phyloP scores from a whole-genome alignment of 2,113 vertebrate genomes.

The Psettodes erumei region DNA sequence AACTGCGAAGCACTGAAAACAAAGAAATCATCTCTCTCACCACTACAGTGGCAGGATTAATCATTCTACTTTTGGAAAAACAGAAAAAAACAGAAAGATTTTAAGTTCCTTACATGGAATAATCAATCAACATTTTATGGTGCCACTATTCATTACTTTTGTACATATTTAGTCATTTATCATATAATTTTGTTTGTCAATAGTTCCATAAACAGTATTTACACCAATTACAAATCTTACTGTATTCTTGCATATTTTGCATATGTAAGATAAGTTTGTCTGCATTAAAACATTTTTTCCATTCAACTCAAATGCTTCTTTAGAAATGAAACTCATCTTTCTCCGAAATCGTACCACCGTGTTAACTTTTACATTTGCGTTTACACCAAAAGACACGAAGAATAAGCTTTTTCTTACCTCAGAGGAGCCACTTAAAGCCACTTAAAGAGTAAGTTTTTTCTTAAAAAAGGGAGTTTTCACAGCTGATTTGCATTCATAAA shows the following conservation, averaged over 20 bases:
- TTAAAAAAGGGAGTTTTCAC: constrained; percentile 42
- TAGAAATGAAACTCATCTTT: not conserved
- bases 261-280: too few species aligned
- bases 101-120: not conserved
- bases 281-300: too few species aligned
- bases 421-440: not conserved
- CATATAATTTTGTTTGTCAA: not conserved
- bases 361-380: too few species aligned
- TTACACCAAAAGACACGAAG: not conserved
- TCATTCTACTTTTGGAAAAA: not conserved
- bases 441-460: not conserved
- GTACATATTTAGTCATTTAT: not conserved
- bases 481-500: constrained; percentile 7
- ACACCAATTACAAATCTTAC: too few species aligned
- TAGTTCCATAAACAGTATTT: not conserved
- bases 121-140: too few species aligned
- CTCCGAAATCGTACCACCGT: not conserved
- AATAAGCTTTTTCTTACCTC: constrained; percentile 48
- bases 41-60: not conserved
- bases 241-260: too few species aligned
- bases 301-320: not conserved
- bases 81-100: not conserved
- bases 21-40: not conserved
- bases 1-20: not conserved
- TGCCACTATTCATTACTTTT: too few species aligned